Conservation (phyloP, 2,888 invertebrate species). For the Pandemis corylana region DNA sequence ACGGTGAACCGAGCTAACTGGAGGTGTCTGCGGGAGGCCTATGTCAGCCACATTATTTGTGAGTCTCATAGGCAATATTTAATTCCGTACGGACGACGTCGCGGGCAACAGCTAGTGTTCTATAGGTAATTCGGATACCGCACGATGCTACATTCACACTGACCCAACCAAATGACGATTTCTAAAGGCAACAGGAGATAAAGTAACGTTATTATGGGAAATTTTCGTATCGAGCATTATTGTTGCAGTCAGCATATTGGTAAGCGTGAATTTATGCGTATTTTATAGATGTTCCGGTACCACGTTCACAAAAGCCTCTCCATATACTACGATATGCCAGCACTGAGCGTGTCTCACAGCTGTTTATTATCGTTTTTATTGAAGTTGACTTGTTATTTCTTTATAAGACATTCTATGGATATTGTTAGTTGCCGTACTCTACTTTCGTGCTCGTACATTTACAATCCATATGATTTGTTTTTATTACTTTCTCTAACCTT, state of each 20-base stretch:
- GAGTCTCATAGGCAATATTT: not conserved
- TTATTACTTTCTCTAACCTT: too few species aligned
- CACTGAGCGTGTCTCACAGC: slow-evolving; percentile 12
- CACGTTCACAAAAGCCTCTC: slow-evolving; percentile 52
- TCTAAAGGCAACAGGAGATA: slow-evolving; percentile 34
- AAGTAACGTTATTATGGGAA: slow-evolving; percentile 40
- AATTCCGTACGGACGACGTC: not conserved
- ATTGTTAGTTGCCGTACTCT: not conserved
- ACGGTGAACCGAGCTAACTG: too few species aligned
- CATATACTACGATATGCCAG: slow-evolving; percentile 46
- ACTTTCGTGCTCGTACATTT: not conserved
- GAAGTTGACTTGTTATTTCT: slow-evolving; percentile 17
- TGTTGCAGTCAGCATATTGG: slow-evolving; percentile 38
- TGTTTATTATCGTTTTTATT: slow-evolving; percentile 20
- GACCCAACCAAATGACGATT: slow-evolving; percentile 24
- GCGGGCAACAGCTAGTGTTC: not conserved
- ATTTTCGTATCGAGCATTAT: slow-evolving; percentile 42
- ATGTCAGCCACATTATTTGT: too few species aligned
- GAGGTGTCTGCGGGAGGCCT: too few species aligned
- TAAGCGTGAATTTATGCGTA: slow-evolving; percentile 50
- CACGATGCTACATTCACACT: slow-evolving; percentile 24
- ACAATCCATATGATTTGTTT: too few species aligned
- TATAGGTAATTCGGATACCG: not conserved
- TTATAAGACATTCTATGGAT: slow-evolving; percentile 21
- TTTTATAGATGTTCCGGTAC: slow-evolving; percentile 49